These are phyloP conservation scores for Antechinus flavipes DNA, from an alignment of 2,113 vertebrate species.

Conservation along the genomic window DNA sequence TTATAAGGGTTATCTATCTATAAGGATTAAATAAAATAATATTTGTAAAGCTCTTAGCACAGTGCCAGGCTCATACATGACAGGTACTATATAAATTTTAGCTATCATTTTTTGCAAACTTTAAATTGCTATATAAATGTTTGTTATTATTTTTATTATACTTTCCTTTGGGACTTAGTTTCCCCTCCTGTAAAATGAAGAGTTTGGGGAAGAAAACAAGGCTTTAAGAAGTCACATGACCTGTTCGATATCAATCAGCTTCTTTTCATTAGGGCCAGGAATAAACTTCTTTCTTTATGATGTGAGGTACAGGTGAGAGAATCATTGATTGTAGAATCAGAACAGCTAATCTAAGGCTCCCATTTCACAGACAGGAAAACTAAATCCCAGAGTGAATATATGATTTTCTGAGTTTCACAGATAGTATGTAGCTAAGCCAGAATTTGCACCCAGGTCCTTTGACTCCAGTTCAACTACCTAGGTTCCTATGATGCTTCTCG, in stretches of 20 bases:
- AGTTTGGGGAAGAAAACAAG: background rate
- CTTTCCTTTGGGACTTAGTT: background rate
- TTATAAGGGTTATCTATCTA: background rate
- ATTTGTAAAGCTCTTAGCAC: background rate
- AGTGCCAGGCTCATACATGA: background rate
- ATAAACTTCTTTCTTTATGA: background rate
- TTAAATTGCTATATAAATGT: background rate
- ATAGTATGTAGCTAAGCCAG: background rate
- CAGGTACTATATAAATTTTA: background rate
- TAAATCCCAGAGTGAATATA: background rate
- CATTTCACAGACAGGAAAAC: background rate
- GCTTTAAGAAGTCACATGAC: background rate
- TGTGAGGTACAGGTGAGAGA: background rate
- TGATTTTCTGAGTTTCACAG: background rate
- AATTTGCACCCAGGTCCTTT: background rate
- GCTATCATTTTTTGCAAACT: background rate
- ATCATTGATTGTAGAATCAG: background rate
- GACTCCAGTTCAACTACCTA: background rate
- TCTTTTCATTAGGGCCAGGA: background rate
- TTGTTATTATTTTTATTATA: background rate
- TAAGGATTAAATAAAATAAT: background rate
- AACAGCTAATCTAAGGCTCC: background rate
- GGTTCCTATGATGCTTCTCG: rapidly evolving
- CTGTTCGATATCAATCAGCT: background rate
- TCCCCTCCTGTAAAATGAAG: background rate